Conservation (phyloP, 1,140 invertebrate species). For the Paracyclopina nana region DNA sequence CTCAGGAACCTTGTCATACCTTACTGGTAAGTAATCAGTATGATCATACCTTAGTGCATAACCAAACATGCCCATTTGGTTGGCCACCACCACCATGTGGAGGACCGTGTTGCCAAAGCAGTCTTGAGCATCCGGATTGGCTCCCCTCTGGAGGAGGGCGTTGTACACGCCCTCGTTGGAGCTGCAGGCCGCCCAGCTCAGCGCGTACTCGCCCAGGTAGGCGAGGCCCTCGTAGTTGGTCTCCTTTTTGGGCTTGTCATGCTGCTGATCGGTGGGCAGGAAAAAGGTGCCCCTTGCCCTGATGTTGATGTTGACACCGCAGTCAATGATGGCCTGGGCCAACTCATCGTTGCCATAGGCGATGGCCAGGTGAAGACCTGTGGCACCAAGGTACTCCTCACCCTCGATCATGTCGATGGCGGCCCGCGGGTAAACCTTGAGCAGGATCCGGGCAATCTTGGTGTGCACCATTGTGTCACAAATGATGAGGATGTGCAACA, state of each 20-base stretch:
- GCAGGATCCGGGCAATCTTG: conserved; percentile 58
- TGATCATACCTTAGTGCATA: conserved; percentile 86
- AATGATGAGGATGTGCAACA: conserved; percentile 83
- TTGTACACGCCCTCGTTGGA: conserved; percentile 96
- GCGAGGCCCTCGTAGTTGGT: conserved; percentile 89
- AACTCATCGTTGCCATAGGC: conserved; percentile 88
- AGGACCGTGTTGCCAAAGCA: conserved; percentile 86
- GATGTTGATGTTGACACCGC: conserved; percentile 73
- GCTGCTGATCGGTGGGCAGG: conserved; percentile 70
- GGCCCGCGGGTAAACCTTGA: conserved; percentile 75
- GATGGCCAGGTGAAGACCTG: conserved; percentile 82
- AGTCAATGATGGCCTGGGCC: conserved; percentile 74
- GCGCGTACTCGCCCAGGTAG: conserved; percentile 83
- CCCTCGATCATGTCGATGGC: conserved; percentile 88
- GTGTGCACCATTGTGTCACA: conserved; percentile 74
- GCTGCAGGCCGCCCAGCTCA: conserved; percentile 90
- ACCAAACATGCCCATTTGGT: conserved; percentile 93
- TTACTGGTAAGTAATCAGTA: no score
- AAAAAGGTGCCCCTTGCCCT: conserved; percentile 50
- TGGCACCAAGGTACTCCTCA: conserved; percentile 90
- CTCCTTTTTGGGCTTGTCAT: conserved; percentile 41
- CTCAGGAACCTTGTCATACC: no score
- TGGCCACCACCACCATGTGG: conserved; percentile 93
- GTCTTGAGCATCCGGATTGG: conserved; percentile 71
- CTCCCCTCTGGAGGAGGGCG: conserved; percentile 66